Conservation (phyloP, 2,888 invertebrate species). For the Torymus texanus region DNA sequence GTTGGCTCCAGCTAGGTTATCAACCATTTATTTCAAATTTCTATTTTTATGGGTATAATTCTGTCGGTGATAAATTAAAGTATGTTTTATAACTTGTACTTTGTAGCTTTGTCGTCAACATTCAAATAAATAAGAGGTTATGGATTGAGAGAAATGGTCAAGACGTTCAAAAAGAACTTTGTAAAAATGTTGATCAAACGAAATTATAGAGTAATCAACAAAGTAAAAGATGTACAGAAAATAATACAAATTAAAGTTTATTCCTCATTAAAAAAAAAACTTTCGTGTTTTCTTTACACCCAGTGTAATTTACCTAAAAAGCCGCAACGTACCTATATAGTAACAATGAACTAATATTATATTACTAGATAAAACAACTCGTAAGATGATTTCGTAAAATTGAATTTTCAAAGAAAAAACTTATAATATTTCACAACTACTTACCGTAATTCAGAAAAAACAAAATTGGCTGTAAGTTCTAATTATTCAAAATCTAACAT, state of each 20-base stretch:
- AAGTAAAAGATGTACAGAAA: conserved; percentile 41
- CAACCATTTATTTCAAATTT: conserved; percentile 17
- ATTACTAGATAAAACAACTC: too few species aligned
- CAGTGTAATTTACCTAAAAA: conserved; percentile 16
- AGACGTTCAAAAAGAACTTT: conserved; percentile 34
- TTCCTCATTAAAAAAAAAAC: conserved; percentile 35
- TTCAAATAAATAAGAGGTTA: conserved; percentile 4
- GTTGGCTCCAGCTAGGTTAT: conserved; percentile 5
- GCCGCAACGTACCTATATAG: neutral
- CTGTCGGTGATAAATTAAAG: conserved; percentile 17
- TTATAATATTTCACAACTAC: too few species aligned
- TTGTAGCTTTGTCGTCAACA: conserved; percentile 34
- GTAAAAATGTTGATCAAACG: conserved; percentile 48
- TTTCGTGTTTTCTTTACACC: conserved; percentile 34
- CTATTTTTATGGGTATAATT: conserved; percentile 27
- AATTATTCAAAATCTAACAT: too few species aligned
- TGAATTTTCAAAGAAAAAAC: too few species aligned
- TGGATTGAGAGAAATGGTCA: conserved; percentile 9
- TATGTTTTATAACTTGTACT: conserved; percentile 31
- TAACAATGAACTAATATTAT: neutral
- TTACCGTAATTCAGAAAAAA: too few species aligned
- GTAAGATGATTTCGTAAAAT: too few species aligned
- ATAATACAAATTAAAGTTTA: conserved; percentile 48
- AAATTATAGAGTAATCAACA: conserved; percentile 46
- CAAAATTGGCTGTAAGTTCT: too few species aligned